A percentile compares a stretch with the other conserved stretches of the same genome.
Evolutionary conservation across 1,140 invertebrate genomes (phyloP).

Genomic region (Scaptomyza graminum): DNA sequence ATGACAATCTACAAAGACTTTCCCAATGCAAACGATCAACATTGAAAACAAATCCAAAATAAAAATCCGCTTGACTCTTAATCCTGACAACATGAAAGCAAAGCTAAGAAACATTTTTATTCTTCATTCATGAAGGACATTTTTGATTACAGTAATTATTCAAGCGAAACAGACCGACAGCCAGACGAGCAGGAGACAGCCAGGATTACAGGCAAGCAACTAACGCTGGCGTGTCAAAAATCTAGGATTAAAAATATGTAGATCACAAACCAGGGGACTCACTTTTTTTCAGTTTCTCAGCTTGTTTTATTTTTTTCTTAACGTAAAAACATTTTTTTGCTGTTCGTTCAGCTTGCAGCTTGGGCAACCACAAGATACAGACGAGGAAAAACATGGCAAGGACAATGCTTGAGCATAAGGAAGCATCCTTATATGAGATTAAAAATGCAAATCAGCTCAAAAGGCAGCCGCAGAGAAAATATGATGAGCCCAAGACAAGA

Average conservation of each 20-base stretch:
- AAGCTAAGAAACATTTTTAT: slow-evolving; percentile 40
- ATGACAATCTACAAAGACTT: slow-evolving; percentile 26
- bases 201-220: slow-evolving; percentile 44
- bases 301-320: slow-evolving; percentile 37
- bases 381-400: slow-evolving; percentile 49
- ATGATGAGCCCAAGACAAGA: slow-evolving; percentile 57
- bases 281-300: slow-evolving; percentile 56
- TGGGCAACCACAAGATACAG: slow-evolving; percentile 39
- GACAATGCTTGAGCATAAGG: slow-evolving; percentile 68
- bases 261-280: slow-evolving; percentile 52
- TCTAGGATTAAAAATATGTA: slow-evolving; percentile 81
- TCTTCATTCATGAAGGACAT: slow-evolving; percentile 40
- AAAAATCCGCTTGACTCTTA: slow-evolving; percentile 63
- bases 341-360: slow-evolving; percentile 61
- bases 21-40: no score
- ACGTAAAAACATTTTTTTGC: slow-evolving; percentile 35
- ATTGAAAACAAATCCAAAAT: not conserved
- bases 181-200: slow-evolving; percentile 7
- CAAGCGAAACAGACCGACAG: slow-evolving; percentile 66
- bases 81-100: slow-evolving; percentile 64
- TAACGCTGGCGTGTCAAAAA: slow-evolving; percentile 70
- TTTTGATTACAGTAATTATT: slow-evolving; percentile 81
- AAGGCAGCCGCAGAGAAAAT: slow-evolving; percentile 67
- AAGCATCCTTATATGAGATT: slow-evolving; percentile 82
- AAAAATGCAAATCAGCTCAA: slow-evolving; percentile 83